Evolutionary conservation across 2,888 invertebrate genomes (phyloP).

Genomic region (Sarcophaga carnaria): DNA sequence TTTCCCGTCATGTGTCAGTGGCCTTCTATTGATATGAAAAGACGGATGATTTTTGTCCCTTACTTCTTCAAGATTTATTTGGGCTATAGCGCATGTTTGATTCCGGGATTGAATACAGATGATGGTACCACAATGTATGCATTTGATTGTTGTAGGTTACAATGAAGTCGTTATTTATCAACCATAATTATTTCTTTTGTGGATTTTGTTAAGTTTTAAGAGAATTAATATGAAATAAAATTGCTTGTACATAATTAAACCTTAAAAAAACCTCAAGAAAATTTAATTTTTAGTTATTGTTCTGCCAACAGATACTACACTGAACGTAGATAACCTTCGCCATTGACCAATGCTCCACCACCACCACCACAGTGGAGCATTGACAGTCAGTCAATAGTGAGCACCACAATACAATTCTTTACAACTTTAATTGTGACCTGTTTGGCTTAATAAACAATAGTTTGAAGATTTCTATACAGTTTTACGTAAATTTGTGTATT

Average conservation of each 20-base stretch:
- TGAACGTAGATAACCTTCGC: constrained; percentile 34
- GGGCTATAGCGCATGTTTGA: no score
- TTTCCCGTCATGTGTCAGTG: no score
- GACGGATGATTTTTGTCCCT: no score
- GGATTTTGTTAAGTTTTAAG: no score
- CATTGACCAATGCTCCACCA: constrained; percentile 20
- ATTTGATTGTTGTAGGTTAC: no score
- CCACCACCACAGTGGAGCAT: constrained; percentile 7
- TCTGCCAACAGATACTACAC: neutral
- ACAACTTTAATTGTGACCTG: constrained; percentile 21
- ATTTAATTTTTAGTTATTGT: constrained; percentile 3
- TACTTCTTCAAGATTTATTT: no score
- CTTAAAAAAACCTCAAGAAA: neutral
- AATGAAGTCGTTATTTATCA: no score
- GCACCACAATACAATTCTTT: no score
- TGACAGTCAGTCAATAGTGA: constrained; percentile 8
- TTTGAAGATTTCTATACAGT: constrained; percentile 34
- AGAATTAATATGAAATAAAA: neutral
- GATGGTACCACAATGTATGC: no score
- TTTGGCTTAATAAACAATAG: neutral
- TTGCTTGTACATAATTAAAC: neutral
- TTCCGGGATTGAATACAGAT: no score
- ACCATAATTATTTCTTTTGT: no score
- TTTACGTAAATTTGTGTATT: neutral
- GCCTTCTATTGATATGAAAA: no score